Evolutionary conservation across 2,888 invertebrate species (phyloP).

Genomic region (Sisyra nigra): DNA sequence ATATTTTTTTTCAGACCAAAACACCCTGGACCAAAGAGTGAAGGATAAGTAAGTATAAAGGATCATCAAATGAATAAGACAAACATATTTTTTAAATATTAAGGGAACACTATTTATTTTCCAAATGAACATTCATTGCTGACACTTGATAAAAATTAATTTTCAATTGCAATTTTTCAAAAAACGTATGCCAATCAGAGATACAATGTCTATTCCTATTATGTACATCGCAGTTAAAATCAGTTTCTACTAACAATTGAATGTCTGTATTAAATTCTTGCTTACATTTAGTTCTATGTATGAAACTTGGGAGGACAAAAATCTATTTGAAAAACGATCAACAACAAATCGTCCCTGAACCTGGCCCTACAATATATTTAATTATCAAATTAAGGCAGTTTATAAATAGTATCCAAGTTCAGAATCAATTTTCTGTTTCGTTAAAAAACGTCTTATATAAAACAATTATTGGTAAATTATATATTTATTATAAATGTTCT

Average conservation of each 20-base stretch:
- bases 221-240: background rate
- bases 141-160: constrained; percentile 5
- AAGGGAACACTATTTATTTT: constrained; percentile 33
- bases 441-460: too few species aligned
- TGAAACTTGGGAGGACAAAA: background rate
- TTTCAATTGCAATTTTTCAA: background rate
- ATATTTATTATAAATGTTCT: background rate
- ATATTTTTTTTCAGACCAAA: too few species aligned
- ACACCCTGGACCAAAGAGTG: too few species aligned
- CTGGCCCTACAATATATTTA: background rate
- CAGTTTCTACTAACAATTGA: background rate
- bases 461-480: too few species aligned
- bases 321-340: background rate
- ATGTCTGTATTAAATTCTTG: background rate
- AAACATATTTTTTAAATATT: constrained; percentile 6
- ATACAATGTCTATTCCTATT: too few species aligned
- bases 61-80: too few species aligned
- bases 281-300: background rate
- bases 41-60: too few species aligned
- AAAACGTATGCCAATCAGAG: constrained; percentile 9
- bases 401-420: background rate
- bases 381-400: constrained; percentile 5
- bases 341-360: background rate
- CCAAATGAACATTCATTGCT: constrained; percentile 20
- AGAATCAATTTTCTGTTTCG: too few species aligned